Evolutionary conservation across 2,888 invertebrate species (phyloP).

Genomic region (Agrypnus murinus): DNA sequence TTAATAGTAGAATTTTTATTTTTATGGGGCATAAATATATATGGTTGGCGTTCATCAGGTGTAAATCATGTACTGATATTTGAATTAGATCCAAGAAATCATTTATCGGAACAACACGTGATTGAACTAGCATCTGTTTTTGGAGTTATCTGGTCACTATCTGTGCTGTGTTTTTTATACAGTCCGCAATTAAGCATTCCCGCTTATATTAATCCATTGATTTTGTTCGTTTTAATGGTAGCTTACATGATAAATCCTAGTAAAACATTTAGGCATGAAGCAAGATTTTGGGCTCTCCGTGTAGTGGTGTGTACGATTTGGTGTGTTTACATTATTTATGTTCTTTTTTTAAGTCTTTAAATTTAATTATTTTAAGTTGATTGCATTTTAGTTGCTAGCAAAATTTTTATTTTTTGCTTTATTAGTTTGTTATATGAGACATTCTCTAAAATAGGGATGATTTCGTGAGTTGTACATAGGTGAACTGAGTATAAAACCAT

Average conservation of each 20-base stretch:
- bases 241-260: constrained; percentile 94
- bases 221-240: constrained; percentile 86
- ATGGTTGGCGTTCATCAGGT: constrained; percentile 97
- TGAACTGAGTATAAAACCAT: no score
- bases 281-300: constrained; percentile 94
- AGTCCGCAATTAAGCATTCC: constrained; percentile 91
- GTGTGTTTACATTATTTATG: constrained; percentile 45
- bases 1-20: constrained; percentile 95
- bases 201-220: constrained; percentile 93
- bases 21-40: constrained; percentile 95
- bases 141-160: constrained; percentile 95
- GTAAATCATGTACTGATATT: constrained; percentile 99
- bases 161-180: constrained; percentile 88
- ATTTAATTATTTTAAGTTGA: no score
- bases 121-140: constrained; percentile 96
- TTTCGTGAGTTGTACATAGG: no score
- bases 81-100: constrained; percentile 96
- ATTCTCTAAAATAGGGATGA: no score
- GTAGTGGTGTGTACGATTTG: constrained; percentile 81
- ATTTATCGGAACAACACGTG: constrained; percentile 93
- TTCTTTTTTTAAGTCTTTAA: constrained; percentile 25
- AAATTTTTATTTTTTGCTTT: no score
- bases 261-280: constrained; percentile 92
- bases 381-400: constrained; percentile 25
- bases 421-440: no score